Base-by-base conservation (phyloP, 1,140 invertebrate genomes). In the Whitmania pigra region DNA sequence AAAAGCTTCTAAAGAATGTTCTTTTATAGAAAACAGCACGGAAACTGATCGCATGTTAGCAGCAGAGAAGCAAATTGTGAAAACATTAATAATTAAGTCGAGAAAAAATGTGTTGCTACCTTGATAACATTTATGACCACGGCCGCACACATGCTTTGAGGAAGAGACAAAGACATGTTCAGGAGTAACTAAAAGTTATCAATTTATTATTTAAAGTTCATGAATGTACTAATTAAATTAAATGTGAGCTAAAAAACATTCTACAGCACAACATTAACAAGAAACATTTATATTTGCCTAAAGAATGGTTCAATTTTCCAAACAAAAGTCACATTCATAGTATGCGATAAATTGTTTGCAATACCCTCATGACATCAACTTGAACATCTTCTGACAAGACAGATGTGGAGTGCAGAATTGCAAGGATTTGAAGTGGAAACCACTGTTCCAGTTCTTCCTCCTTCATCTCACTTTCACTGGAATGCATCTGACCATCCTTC, bases 361-460 rank as follows among this genome's bases (percentile, higher is more conserved):
- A 77, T 78, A 88, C 88, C 80, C 88, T 88, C 53, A 88, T 82
- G 79, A 88, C 87, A 75, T 89, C 88, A 68, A 89, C 87, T 80
- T 89, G 89, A 3, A 86, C 86, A 72, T 90, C 88, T 79, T 90
- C 89, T 3, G 87, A 87, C 74, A 89, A 87, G 0, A 86, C 85
- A 22, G 87, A 85, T 75, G 93, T 88, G 0, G 89, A 89, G 63
- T 88, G 87, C 71, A 93, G 90, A 17, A 91, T 87, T 57, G 89
- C 88, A 60, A 95, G 83, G 55, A 95, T 84, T 81, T 95, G 92
- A 2, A 91, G 89, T 17, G 92, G 90, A 75, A 94, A 83, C 91
- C 91, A 94, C 53, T 91, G 83, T 0, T 90, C 91, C 81, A 94
- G 92, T 80, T 92, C 90, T 83, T 93, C 91, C 5, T 89, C 89